Percentiles rank a stretch among this genome's conserved stretches.
These are phyloP conservation scores for Brachymystax lenok DNA, from an alignment of 2,797 vertebrate genomes.

Conservation along the genomic window DNA sequence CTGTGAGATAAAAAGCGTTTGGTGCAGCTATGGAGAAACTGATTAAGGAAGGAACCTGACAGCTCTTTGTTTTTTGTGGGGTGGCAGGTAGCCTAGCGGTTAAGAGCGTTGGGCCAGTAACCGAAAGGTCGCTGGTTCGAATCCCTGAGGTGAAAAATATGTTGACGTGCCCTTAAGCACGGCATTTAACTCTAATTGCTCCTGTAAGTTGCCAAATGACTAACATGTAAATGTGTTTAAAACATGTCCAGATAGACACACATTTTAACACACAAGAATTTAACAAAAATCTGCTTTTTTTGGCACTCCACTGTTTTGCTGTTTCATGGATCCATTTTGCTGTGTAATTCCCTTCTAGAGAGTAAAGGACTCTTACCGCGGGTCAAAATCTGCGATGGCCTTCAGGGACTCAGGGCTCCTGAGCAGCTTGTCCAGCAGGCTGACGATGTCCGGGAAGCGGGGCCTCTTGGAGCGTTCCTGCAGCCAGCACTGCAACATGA, in stretches of 20 bases:
- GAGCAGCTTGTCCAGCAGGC: constrained; percentile 94
- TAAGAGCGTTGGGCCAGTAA: no score
- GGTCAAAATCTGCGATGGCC: constrained; percentile 93
- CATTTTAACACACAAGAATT: no score
- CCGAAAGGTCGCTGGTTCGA: no score
- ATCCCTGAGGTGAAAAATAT: no score
- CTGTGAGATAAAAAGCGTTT: constrained; percentile 66
- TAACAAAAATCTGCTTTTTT: not conserved
- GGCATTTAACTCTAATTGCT: no score
- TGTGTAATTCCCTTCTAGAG: constrained; percentile 17
- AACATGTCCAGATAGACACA: no score
- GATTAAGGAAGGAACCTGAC: constrained; percentile 36
- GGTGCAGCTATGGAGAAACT: constrained; percentile 50
- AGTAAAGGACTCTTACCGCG: constrained; percentile 78
- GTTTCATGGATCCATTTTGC: not conserved
- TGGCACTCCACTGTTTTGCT: not conserved
- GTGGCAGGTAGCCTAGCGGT: no score
- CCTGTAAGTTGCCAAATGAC: no score
- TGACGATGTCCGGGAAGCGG: constrained; percentile 90
- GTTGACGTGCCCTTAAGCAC: no score
- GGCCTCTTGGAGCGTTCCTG: constrained; percentile 91
- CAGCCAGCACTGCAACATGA: constrained; percentile 98
- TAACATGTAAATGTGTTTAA: no score
- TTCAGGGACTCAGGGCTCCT: constrained; percentile 92
- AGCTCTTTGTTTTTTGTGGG: no score